These are phyloP conservation scores for Caenorhabditis becei DNA, from an alignment of 2,888 invertebrate genomes.

Conservation along the genomic window DNA sequence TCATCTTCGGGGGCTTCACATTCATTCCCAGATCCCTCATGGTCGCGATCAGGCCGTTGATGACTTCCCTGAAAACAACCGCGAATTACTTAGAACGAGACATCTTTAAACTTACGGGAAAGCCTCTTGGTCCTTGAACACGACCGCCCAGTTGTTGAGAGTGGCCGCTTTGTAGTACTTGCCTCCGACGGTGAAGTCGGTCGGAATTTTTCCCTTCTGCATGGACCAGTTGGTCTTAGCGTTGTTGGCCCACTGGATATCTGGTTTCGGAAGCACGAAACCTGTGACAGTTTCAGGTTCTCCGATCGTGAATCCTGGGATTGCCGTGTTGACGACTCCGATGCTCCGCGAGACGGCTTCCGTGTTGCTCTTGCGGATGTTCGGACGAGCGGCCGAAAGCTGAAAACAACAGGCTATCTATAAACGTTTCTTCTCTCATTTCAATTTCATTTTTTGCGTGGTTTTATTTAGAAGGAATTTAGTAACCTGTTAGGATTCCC, in stretches of 20 bases:
- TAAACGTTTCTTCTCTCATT: no score
- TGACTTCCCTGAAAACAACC: no score
- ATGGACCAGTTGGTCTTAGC: not conserved
- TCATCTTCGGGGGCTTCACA: no score
- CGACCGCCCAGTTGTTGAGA: constrained; percentile 11
- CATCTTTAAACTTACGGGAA: constrained; percentile 9
- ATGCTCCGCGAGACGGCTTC: not conserved
- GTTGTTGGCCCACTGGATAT: constrained; percentile 1
- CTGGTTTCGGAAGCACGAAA: constrained; percentile 16
- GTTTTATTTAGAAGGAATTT: no score
- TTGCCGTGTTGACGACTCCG: not conserved
- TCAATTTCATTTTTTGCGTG: no score
- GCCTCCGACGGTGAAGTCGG: constrained; percentile 9
- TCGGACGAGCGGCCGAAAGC: constrained; percentile 1
- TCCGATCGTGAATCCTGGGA: not conserved
- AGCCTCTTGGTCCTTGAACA: not conserved
- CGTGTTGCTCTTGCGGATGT: constrained; percentile 3
- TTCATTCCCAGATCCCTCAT: no score
- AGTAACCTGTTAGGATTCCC: no score
- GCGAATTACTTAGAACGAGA: no score
- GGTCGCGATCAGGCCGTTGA: no score
- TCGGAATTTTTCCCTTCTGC: not conserved
- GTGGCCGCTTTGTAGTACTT: not conserved
- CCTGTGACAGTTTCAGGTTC: constrained; percentile 8
- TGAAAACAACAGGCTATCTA: no score